Evolutionary conservation across 2,113 vertebrate species (phyloP).

Genomic region (Calidris pugnax): DNA sequence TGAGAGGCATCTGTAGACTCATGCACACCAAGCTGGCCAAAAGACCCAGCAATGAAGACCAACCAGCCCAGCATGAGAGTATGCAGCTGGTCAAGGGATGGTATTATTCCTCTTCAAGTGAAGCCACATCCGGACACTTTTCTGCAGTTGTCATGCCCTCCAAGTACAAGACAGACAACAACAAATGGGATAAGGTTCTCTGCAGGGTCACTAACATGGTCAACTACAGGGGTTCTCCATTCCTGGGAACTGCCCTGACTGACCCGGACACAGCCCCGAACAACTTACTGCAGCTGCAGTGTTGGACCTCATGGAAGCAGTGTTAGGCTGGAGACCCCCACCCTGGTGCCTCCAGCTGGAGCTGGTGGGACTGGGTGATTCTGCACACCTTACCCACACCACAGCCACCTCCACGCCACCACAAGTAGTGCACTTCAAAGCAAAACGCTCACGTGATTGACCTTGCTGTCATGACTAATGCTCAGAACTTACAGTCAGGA

Average conservation of each 20-base stretch:
- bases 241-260: background rate
- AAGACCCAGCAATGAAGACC: background rate
- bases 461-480: background rate
- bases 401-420: background rate
- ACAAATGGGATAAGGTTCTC: background rate
- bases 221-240: background rate
- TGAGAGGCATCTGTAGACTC: background rate
- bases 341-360: background rate
- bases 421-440: background rate
- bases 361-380: background rate
- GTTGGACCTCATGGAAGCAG: background rate
- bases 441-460: background rate
- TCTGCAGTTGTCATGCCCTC: background rate
- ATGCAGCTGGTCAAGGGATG: background rate
- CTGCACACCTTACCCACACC: background rate
- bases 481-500: background rate
- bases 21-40: background rate
- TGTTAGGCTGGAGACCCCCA: background rate
- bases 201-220: background rate
- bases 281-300: background rate
- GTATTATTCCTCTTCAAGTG: background rate
- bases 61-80: background rate
- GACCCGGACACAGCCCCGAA: accelerated
- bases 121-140: background rate
- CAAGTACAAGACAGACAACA: background rate